phyloP scores from a whole-genome alignment of 1,140 invertebrate genomes.

The Asbolus verrucosus region DNA sequence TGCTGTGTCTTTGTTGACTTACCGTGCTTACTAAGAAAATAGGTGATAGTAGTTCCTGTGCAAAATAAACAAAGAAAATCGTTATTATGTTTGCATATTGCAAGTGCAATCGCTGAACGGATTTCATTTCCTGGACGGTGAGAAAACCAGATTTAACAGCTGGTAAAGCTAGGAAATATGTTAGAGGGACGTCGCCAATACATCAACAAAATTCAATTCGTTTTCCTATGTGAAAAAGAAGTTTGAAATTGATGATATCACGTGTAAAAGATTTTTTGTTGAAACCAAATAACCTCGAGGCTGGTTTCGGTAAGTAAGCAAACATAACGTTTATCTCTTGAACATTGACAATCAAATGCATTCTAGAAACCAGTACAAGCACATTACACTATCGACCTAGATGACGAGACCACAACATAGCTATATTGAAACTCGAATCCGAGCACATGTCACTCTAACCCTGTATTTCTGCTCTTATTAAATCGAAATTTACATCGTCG shows the following conservation, averaged over 20 bases:
- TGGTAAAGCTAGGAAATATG: neutral
- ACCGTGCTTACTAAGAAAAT: no score
- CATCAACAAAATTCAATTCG: slow-evolving; percentile 17
- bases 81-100: slow-evolving; percentile 21
- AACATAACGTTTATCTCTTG: slow-evolving; percentile 1
- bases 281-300: neutral
- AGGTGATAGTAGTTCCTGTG: no score
- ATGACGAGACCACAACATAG: slow-evolving; percentile 31
- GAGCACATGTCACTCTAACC: slow-evolving; percentile 38
- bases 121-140: slow-evolving; percentile 25
- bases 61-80: neutral
- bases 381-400: slow-evolving; percentile 31
- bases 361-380: slow-evolving; percentile 29
- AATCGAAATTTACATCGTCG: slow-evolving; percentile 6
- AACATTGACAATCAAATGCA: slow-evolving; percentile 16
- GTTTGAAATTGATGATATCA: no score
- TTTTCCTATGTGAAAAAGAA: neutral
- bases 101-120: slow-evolving; percentile 22
- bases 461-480: slow-evolving; percentile 24
- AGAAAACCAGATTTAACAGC: slow-evolving; percentile 34
- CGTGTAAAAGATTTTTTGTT: neutral
- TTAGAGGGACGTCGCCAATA: slow-evolving; percentile 13
- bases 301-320: slow-evolving; percentile 18
- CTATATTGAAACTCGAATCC: slow-evolving; percentile 39
- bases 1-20: slow-evolving; percentile 4